phyloP scores from a whole-genome alignment of 2,888 invertebrate genomes.

The Monochamus alternatus region DNA sequence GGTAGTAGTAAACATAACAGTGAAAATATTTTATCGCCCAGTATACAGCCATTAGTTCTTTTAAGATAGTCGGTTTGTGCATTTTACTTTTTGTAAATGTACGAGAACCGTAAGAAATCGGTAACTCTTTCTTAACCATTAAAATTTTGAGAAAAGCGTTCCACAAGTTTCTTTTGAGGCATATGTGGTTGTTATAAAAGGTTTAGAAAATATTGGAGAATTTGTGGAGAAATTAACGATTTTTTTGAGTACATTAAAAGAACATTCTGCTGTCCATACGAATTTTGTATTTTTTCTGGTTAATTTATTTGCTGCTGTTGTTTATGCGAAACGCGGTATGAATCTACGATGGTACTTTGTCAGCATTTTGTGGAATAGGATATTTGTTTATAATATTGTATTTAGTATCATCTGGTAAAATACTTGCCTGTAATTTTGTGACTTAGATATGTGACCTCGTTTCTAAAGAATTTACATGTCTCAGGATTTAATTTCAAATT shows the following conservation, averaged over 20 bases:
- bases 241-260: conserved; percentile 21
- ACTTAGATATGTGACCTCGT: conserved; percentile 32
- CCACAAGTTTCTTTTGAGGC: conserved; percentile 36
- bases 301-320: conserved; percentile 22
- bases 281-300: too few species aligned
- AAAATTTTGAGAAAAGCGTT: conserved; percentile 34
- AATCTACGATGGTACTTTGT: too few species aligned
- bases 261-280: conserved; percentile 16
- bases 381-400: too few species aligned
- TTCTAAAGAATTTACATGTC: too few species aligned
- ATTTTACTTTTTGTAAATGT: conserved; percentile 41
- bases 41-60: conserved; percentile 39
- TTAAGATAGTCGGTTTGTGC: too few species aligned
- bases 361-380: too few species aligned
- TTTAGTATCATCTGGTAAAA: conserved; percentile 24
- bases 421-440: conserved; percentile 36
- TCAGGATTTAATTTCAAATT: too few species aligned
- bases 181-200: conserved; percentile 41
- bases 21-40: conserved; percentile 43
- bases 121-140: conserved; percentile 35
- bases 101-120: conserved; percentile 43
- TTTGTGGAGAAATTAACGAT: conserved; percentile 28
- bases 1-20: conserved; percentile 39
- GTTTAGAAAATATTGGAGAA: conserved; percentile 43
- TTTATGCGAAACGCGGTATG: too few species aligned